Conservation (phyloP, 2,797 vertebrate genomes). For the Microctenopoma stevenorrisi region DNA sequence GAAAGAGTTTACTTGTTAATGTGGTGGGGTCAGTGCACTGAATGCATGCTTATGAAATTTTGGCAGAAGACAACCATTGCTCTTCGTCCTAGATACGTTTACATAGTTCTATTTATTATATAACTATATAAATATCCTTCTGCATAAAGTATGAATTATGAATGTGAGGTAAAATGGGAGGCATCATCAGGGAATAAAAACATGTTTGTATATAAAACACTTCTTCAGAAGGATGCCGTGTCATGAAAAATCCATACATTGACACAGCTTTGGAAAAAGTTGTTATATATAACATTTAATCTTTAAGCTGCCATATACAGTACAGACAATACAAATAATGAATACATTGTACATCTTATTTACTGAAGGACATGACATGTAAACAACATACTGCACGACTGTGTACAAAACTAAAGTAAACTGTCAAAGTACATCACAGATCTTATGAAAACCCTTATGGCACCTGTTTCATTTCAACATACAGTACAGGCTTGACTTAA, state of each 20-base stretch:
- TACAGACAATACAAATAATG: slow-evolving; percentile 14
- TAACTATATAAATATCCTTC: too few species aligned
- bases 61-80: too few species aligned
- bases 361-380: not conserved
- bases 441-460: slow-evolving; percentile 14
- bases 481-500: not conserved
- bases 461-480: slow-evolving; percentile 13
- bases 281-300: slow-evolving; percentile 15
- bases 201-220: too few species aligned
- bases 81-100: too few species aligned
- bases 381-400: not conserved
- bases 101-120: too few species aligned
- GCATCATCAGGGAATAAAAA: too few species aligned
- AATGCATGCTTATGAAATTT: too few species aligned
- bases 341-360: slow-evolving; percentile 8
- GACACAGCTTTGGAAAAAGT: slow-evolving; percentile 2
- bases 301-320: slow-evolving; percentile 42
- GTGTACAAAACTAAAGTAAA: slow-evolving; percentile 18
- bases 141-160: too few species aligned
- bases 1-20: too few species aligned
- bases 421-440: not conserved
- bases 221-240: too few species aligned
- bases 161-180: too few species aligned
- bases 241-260: not conserved
- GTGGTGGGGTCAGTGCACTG: too few species aligned